Evolutionary conservation across 2,113 vertebrate genomes (phyloP).

Genomic region (Grus americana): DNA sequence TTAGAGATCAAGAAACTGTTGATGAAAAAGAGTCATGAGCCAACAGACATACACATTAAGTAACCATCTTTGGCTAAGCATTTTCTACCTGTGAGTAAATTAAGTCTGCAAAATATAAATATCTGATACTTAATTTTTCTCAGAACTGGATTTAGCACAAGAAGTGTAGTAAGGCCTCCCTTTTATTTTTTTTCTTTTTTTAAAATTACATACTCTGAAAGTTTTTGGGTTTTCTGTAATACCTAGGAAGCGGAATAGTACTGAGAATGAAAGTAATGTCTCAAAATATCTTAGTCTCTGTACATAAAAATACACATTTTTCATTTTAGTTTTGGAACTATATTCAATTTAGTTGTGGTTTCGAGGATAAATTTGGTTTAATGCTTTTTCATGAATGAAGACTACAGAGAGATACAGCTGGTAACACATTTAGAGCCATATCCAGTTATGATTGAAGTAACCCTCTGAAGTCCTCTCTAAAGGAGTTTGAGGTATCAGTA

Average conservation of each 20-base stretch:
- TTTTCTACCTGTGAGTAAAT: not conserved
- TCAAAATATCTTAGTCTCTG: not conserved
- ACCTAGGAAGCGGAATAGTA: not conserved
- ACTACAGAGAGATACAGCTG: not conserved
- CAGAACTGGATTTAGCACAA: not conserved
- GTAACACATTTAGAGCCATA: not conserved
- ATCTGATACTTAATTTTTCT: not conserved
- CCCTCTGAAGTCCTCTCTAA: not conserved
- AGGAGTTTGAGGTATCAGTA: not conserved
- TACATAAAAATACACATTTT: not conserved
- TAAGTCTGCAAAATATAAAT: not conserved
- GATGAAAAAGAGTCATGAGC: not conserved
- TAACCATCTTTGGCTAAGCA: not conserved
- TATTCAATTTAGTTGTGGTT: not conserved
- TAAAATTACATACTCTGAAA: not conserved
- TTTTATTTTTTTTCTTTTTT: not conserved
- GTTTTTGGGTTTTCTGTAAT: not conserved
- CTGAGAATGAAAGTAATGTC: not conserved
- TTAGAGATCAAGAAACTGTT: not conserved
- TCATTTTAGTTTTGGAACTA: not conserved
- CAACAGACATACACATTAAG: not conserved
- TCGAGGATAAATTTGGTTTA: not conserved
- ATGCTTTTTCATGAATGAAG: not conserved
- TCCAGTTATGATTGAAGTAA: not conserved
- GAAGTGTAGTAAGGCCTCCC: not conserved